Evolutionary conservation across 2,113 vertebrate genomes (phyloP), one percentile per base, ranked within the genome.

Genomic region (Toxotes jaculatrix): DNA sequence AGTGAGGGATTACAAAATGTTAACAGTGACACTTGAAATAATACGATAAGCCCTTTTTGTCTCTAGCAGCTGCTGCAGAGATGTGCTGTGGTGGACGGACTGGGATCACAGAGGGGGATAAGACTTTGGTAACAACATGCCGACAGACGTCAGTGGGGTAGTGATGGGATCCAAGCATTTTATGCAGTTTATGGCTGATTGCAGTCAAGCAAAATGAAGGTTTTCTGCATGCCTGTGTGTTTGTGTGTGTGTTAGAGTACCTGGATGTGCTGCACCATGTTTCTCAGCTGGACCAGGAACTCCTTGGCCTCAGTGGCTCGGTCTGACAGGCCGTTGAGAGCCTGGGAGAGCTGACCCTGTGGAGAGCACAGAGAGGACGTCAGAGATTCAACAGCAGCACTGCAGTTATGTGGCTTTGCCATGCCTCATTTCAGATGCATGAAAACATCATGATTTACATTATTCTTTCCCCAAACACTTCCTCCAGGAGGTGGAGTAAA

Each of bases 231-330:
- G 19, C 27, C 4, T 32, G 7, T 0, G 2, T 73, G 36, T 61
- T 17, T 16, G 14, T 16, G 17, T 49, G 47, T 16, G 47, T 21
- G 47, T 49, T 38, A 9, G 23, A 32, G 31, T 96, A 99, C 98
- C 98, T 99, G 98, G 92, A 99, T 98, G 84, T 98, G 97, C 91
- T 98, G 97, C 55, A 99, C 97, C 96, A 98, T 99, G 91, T 97
- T 99, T 71, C 97, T 96, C 60, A 99, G 97, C 70, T 99, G 97
- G 1, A 98, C 96, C 88, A 99, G 94, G 86, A 99, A 99, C 84
- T 99, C 98, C 91, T 99, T 99, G 55, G 98, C 98, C 85, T 99
- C 98, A 16, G 97, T 97, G 85, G 98, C 98, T 93, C 97, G 95
- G 93, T 99, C 98, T 4, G 98, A 99, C 83, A 99, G 93, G 27